Conservation (phyloP, 2,888 invertebrate genomes). For the Harmothoe impar region DNA sequence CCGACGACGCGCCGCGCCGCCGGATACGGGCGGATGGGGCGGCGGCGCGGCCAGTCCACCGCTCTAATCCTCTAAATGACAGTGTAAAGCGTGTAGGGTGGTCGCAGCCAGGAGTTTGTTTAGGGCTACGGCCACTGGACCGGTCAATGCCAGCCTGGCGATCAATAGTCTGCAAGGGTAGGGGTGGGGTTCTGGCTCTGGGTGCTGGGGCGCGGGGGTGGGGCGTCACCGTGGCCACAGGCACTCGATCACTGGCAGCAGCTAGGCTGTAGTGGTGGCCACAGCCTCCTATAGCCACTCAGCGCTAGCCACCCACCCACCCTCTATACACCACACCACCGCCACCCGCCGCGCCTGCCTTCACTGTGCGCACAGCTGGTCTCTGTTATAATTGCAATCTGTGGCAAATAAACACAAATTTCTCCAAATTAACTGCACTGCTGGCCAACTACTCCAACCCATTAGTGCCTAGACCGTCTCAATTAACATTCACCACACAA, state of each 20-base stretch:
- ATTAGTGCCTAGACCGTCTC: neutral
- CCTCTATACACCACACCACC: constrained; percentile 3
- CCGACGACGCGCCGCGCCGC: neutral
- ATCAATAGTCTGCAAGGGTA: constrained; percentile 8
- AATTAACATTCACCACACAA: neutral
- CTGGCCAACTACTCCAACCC: neutral
- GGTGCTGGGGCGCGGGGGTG: neutral
- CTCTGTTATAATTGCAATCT: neutral
- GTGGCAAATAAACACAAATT: constrained; percentile 12
- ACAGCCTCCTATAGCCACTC: neutral
- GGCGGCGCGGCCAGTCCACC: constrained; percentile 5
- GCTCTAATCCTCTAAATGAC: constrained; percentile 57
- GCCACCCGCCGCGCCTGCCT: neutral
- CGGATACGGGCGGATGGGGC: constrained; percentile 46
- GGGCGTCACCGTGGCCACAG: constrained; percentile 25
- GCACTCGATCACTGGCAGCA: constrained; percentile 41
- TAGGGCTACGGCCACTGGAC: constrained; percentile 43
- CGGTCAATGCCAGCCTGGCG: constrained; percentile 29
- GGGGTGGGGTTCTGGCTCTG: neutral
- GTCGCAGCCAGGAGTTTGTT: constrained; percentile 38
- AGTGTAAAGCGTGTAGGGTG: constrained; percentile 60
- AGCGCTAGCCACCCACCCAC: neutral
- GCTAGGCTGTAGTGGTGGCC: constrained; percentile 16
- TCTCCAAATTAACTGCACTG: neutral
- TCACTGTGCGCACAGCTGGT: neutral